Base-by-base conservation (phyloP, 2,888 invertebrate genomes). In the Drosophila helvetica region DNA sequence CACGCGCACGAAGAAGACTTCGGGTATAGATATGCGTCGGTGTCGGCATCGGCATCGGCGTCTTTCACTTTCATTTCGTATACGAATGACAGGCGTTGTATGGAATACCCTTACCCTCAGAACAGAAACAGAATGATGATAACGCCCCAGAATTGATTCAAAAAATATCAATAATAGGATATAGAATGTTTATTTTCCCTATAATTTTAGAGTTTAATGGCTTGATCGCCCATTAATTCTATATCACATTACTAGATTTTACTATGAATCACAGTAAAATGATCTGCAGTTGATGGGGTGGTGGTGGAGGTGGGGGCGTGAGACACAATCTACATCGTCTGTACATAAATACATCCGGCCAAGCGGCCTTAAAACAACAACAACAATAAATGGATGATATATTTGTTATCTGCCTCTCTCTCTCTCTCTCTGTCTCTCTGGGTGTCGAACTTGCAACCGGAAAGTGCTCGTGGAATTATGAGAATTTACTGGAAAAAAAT, bases 291-390 rank as follows among this genome's bases (percentile, higher is more conserved):
- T 12, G 15, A 10, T 17, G 3, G 15, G 38, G 38, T 30, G 12
- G n/a, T n/a, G n/a, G n/a, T n/a, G n/a, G 3, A 6, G 38, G 38
- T 38, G 43, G 17, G 22, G 33, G 15, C 15, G 22, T 38, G 46
- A 33, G 45, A 33, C 8, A 22, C 17, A 38, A 47, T 61, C n/a
- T 18, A 59, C 46, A 47, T 38, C 38, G 15, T 38, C 38, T 38
- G 38, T n/a, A n/a, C n/a, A 38, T 38, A 38, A 38, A 38, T n/a
- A 38, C 38, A 38, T 38, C 61, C 61, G 61, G 38, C 12, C 48
- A 53, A 17, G 58, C 60, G 50, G 45, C 54, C 18, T 45, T 57
- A 51, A 43, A 54, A 42, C 60, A 65, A 55, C 46, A 33, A n/a
- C 7, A 38, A 38, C 38, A 38, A 15, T 15, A 12, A 6, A 38